These are phyloP conservation scores for Cremastinae sp. DNA, from an alignment of 2,888 invertebrate genomes.

Conservation along the genomic window DNA sequence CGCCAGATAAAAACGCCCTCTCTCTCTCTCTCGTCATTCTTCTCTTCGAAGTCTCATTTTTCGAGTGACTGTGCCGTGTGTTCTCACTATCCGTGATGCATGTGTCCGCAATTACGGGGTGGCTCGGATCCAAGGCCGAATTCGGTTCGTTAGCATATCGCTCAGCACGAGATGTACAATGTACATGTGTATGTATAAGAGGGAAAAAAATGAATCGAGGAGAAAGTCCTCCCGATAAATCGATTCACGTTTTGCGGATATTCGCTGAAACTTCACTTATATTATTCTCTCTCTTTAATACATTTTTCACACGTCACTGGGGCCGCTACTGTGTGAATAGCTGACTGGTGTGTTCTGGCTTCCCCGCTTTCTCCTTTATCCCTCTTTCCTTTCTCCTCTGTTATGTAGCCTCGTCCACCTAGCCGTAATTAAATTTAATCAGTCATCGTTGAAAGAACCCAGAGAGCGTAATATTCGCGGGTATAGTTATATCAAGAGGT, in stretches of 20 bases:
- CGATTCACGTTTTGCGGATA: conserved; percentile 37
- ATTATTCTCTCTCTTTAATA: conserved; percentile 58
- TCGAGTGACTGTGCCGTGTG: conserved; percentile 36
- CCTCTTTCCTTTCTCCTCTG: conserved; percentile 49
- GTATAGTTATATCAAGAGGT: neutral
- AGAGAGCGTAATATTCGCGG: conserved; percentile 22
- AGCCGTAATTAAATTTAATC: conserved; percentile 61
- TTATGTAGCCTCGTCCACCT: conserved; percentile 53
- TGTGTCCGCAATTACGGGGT: conserved; percentile 59
- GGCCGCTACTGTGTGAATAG: conserved; percentile 31
- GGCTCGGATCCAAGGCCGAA: conserved; percentile 61
- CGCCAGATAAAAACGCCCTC: conserved; percentile 5
- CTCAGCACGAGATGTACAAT: neutral
- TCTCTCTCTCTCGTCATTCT: conserved; percentile 37
- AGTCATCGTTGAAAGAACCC: conserved; percentile 60
- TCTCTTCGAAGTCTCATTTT: conserved; percentile 45
- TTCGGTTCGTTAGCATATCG: conserved; percentile 58
- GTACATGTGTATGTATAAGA: conserved; percentile 9
- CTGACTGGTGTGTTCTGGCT: conserved; percentile 36
- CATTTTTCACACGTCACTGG: conserved; percentile 61
- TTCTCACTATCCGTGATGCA: conserved; percentile 36
- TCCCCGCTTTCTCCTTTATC: neutral
- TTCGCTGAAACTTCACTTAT: conserved; percentile 22
- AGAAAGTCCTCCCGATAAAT: conserved; percentile 56
- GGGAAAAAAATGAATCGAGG: neutral